A percentile compares a stretch with the other conserved stretches of the same genome.
These are phyloP conservation scores for Agelastica alni DNA, from an alignment of 2,888 invertebrate species.

Conservation along the genomic window DNA sequence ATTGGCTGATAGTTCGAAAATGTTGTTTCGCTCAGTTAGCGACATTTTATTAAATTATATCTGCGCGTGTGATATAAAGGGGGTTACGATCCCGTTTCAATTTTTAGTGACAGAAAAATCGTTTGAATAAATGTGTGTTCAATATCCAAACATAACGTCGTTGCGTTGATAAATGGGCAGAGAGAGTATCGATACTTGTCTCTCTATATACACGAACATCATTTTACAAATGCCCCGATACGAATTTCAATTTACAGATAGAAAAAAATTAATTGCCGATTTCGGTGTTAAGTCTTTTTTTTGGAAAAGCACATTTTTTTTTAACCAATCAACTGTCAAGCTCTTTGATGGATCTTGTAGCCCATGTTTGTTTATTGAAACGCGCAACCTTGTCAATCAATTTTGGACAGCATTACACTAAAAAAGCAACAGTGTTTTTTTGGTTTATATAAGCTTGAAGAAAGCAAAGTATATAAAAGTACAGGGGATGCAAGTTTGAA, in stretches of 20 bases:
- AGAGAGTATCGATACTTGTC: slow-evolving; percentile 26
- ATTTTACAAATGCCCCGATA: slow-evolving; percentile 33
- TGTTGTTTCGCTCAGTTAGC: slow-evolving; percentile 46
- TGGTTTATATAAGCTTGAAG: too few species aligned
- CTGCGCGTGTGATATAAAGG: slow-evolving; percentile 31
- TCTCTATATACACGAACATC: slow-evolving; percentile 22
- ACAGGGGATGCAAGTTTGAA: too few species aligned
- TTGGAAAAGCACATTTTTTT: slow-evolving; percentile 8
- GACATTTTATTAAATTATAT: slow-evolving; percentile 49
- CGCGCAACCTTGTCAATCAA: not conserved
- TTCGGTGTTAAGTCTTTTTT: slow-evolving; percentile 14
- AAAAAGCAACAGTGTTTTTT: too few species aligned
- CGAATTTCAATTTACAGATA: slow-evolving; percentile 33
- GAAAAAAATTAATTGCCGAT: slow-evolving; percentile 33
- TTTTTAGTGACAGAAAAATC: slow-evolving; percentile 39
- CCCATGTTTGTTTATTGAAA: slow-evolving; percentile 6
- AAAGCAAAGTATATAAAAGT: too few species aligned
- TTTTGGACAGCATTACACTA: too few species aligned
- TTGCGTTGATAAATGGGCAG: slow-evolving; percentile 37
- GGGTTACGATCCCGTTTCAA: slow-evolving; percentile 28
- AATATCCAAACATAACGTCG: slow-evolving; percentile 34
- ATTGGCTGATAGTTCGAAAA: slow-evolving; percentile 48
- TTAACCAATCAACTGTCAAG: slow-evolving; percentile 13
- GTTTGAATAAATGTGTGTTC: slow-evolving; percentile 36
- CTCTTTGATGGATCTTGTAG: slow-evolving; percentile 13